Conservation (phyloP, 1,140 invertebrate genomes). For the Hycleus phaleratus region DNA sequence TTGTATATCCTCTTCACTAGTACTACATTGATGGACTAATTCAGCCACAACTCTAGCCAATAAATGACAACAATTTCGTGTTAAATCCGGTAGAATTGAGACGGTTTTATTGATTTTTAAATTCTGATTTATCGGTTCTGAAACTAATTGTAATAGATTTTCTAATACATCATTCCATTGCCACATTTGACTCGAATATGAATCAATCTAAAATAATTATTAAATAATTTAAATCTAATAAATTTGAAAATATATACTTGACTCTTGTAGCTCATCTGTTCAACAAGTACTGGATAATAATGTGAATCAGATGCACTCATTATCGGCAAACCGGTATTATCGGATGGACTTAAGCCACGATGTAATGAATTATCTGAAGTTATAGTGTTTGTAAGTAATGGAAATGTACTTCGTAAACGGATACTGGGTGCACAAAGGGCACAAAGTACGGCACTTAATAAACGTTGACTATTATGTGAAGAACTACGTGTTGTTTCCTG, state of each 20-base stretch:
- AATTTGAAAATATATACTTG: slow-evolving; percentile 43
- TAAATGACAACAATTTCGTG: slow-evolving; percentile 79
- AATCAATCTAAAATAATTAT: slow-evolving; percentile 43
- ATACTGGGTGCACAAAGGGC: slow-evolving; percentile 72
- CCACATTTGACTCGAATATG: slow-evolving; percentile 50
- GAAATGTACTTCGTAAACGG: slow-evolving; percentile 69
- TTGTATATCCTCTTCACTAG: slow-evolving; percentile 58
- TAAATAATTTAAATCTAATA: background rate
- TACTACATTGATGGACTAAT: slow-evolving; percentile 70
- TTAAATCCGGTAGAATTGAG: slow-evolving; percentile 53
- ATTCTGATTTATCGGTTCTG: slow-evolving; percentile 59
- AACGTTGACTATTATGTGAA: slow-evolving; percentile 49
- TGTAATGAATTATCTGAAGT: slow-evolving; percentile 46
- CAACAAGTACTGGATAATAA: slow-evolving; percentile 71
- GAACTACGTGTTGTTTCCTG: slow-evolving; percentile 27
- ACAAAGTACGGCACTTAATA: slow-evolving; percentile 73
- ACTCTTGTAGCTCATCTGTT: slow-evolving; percentile 71
- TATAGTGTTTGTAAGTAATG: slow-evolving; percentile 50
- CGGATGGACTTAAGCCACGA: slow-evolving; percentile 55
- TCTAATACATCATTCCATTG: slow-evolving; percentile 80
- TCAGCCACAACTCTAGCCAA: slow-evolving; percentile 81
- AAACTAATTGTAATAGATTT: slow-evolving; percentile 70
- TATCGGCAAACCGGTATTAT: slow-evolving; percentile 61
- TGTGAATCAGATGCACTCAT: slow-evolving; percentile 63
- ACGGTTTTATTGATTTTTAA: slow-evolving; percentile 50